Evolutionary conservation across 2,888 invertebrate species (phyloP), one percentile per base, ranked within the genome.

Genomic region (Cephus rjabovi): DNA sequence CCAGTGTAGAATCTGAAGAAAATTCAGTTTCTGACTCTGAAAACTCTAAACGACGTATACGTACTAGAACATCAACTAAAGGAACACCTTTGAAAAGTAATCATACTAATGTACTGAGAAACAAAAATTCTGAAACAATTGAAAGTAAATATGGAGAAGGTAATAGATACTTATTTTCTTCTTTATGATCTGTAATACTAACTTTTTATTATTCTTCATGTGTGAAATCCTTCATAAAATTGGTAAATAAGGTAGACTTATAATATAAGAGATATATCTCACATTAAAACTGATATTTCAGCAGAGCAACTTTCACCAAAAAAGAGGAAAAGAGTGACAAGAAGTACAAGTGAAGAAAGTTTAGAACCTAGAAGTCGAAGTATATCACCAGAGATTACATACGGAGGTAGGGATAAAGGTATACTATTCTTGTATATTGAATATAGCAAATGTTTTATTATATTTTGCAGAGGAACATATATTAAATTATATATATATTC

Each of bases 381-480:
- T 71, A 12, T 75, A 9, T 84, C 84, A 30, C 83, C 83, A 1
- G 83, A 83, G 71, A 81, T 84, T 33, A 15, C 77, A 35, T 82
- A 78, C 73, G 77, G 15, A 11, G 82, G 83, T 83, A 78, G 79
- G 76, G 69, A 74, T n/a, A 23, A 23, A 35, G 35, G 2, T 56
- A 9, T 56, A 56, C 23, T 56, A 56, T 56, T 40, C 6, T 40
- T 56, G 15, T 15, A 23, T 40, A 40, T 40, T 40, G 2, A 40
- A 15, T 40, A 15, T 15, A 23, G 23, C 23, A 40, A 40, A 40
- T 40, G 1, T 1, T 40, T 40, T 6, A 40, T 40, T 40, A 40
- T 23, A 40, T 40, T 23, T 1, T 6, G 2, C 6, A 40, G 2
- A 40, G 40, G 4, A 40, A 40, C 6, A 15, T 40, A 40, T 9